Conservation (phyloP, 2,113 vertebrate species). For the Montifringilla adamsi region DNA sequence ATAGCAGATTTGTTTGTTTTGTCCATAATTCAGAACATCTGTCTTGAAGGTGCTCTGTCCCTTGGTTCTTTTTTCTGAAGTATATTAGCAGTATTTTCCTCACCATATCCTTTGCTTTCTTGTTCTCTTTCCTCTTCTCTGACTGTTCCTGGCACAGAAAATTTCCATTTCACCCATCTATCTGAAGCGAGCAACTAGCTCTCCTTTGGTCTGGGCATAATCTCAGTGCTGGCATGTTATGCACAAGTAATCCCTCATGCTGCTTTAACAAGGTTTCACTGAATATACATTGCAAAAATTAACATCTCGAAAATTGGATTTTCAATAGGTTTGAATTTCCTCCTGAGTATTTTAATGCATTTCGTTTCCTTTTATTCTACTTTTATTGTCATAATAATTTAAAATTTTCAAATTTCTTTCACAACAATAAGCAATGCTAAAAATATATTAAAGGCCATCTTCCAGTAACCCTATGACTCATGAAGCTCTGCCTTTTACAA, state of each 20-base stretch:
- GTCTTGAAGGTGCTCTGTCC: not conserved
- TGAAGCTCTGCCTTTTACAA: not conserved
- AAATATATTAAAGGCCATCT: not conserved
- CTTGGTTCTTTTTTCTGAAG: not conserved
- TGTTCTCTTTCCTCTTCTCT: not conserved
- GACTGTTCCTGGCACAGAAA: not conserved
- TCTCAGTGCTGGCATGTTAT: not conserved
- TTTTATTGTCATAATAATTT: not conserved
- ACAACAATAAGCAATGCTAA: not conserved
- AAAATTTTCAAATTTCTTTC: not conserved
- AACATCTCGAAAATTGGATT: not conserved
- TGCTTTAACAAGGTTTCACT: not conserved
- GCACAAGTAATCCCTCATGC: not conserved
- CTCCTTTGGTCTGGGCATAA: not conserved
- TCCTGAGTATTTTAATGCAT: not conserved
- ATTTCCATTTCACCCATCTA: not conserved
- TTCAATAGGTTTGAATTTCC: not conserved
- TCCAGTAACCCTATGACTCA: not conserved
- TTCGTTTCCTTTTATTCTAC: not conserved
- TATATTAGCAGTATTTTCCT: not conserved
- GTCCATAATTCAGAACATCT: not conserved
- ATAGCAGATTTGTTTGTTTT: not conserved
- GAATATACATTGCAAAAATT: not conserved
- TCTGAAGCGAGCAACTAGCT: not conserved
- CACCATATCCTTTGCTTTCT: not conserved